Percentiles rank a stretch among this genome's conserved stretches.
These are phyloP conservation scores for Euproctis similis DNA, from an alignment of 2,888 invertebrate species.

Conservation along the genomic window DNA sequence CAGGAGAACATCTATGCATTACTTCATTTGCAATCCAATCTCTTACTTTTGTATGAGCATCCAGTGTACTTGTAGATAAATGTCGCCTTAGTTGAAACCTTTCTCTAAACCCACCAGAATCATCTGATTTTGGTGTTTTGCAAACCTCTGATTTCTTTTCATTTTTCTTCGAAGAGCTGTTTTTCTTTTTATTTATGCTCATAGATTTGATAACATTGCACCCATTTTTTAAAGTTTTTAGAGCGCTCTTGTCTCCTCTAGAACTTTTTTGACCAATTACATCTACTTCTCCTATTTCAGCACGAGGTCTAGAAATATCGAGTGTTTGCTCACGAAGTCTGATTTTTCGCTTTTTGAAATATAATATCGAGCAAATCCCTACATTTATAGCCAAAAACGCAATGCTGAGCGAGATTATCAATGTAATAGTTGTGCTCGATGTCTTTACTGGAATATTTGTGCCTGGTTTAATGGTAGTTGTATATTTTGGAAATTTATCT, in stretches of 20 bases:
- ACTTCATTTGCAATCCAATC: slow-evolving; percentile 91
- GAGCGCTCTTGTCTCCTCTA: slow-evolving; percentile 61
- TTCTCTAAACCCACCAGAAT: slow-evolving; percentile 74
- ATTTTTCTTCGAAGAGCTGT: slow-evolving; percentile 66
- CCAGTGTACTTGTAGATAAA: slow-evolving; percentile 86
- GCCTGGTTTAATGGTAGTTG: slow-evolving; percentile 42
- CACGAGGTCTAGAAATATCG: slow-evolving; percentile 62
- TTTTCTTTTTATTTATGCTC: slow-evolving; percentile 67
- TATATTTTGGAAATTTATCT: slow-evolving; percentile 37
- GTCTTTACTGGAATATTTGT: slow-evolving; percentile 59
- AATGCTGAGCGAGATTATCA: slow-evolving; percentile 79
- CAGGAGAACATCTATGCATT: slow-evolving; percentile 82
- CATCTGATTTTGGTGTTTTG: slow-evolving; percentile 74
- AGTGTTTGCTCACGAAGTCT: slow-evolving; percentile 66
- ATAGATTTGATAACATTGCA: slow-evolving; percentile 78
- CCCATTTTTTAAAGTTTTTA: slow-evolving; percentile 66
- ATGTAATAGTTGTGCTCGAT: slow-evolving; percentile 77
- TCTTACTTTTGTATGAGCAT: slow-evolving; percentile 89
- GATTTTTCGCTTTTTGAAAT: slow-evolving; percentile 78
- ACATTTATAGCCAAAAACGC: slow-evolving; percentile 84
- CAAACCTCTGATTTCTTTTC: slow-evolving; percentile 72
- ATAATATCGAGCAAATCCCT: slow-evolving; percentile 80
- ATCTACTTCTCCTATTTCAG: slow-evolving; percentile 68
- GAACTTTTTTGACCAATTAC: slow-evolving; percentile 63
- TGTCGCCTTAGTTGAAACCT: slow-evolving; percentile 81